Percentiles rank a stretch among this genome's conserved stretches.
Evolutionary conservation across 2,113 vertebrate genomes (phyloP).

Genomic region (Halichoeres trimaculatus): DNA sequence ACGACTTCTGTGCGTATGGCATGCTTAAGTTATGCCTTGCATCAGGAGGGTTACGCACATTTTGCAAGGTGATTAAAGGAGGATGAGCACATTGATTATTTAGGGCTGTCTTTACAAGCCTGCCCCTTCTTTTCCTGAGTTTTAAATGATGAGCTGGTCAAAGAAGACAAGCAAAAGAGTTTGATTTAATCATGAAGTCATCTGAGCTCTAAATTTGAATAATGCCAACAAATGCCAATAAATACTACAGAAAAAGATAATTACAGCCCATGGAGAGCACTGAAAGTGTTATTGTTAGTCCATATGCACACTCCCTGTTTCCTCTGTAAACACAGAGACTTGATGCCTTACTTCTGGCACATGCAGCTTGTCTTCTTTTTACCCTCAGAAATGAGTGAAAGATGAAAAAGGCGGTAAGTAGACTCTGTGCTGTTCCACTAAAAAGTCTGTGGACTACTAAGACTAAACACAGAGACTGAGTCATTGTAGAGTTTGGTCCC

Average conservation of each 20-base stretch:
- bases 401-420: constrained; percentile 57
- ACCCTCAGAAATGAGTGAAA: constrained; percentile 70
- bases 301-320: constrained; percentile 71
- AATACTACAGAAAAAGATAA: constrained; percentile 64
- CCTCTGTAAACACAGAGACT: constrained; percentile 77
- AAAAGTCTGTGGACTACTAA: constrained; percentile 9
- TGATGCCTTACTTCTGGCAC: constrained; percentile 71
- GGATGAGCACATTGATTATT: not conserved
- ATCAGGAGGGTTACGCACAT: constrained; percentile 14
- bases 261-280: constrained; percentile 71
- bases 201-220: constrained; percentile 65
- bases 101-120: constrained; percentile 2
- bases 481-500: constrained; percentile 4
- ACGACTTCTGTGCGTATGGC: constrained; percentile 65
- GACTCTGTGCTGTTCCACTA: constrained; percentile 32
- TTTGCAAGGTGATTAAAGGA: constrained; percentile 24
- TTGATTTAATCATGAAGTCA: constrained; percentile 62
- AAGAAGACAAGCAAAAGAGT: constrained; percentile 26
- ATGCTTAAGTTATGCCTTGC: constrained; percentile 59
- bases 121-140: not conserved
- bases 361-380: constrained; percentile 68
- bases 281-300: constrained; percentile 67
- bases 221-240: constrained; percentile 66
- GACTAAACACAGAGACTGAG: constrained; percentile 2
- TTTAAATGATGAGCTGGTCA: constrained; percentile 3